Base-by-base conservation (phyloP, 2,797 vertebrate genomes). In the Spinus olivaceus region DNA sequence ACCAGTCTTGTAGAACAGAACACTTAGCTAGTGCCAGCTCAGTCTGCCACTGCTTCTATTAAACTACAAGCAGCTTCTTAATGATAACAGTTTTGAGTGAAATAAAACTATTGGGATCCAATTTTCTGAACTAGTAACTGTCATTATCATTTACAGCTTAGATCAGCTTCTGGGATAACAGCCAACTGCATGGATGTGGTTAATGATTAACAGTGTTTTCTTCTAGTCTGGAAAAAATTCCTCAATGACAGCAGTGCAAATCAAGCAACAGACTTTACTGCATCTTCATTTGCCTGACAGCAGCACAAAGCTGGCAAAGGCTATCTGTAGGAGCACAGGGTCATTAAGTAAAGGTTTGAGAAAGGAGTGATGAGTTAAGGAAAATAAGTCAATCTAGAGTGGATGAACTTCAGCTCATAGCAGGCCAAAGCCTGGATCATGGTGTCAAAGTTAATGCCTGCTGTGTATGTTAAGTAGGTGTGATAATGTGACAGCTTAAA, bases 1-100 rank as follows among this genome's bases (percentile, higher is more conserved):
- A 59, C 91, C 95, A 95, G 90, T 83, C 95, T 96, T 96, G 95
- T 86, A 95, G 96, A 97, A 96, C 96, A 94, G 97, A 96, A 97
- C 92, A 95, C 89, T 96, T 47, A 59, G 57, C 51, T 25, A 59
- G 42, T 77, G 95, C 92, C 92, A 90, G 77, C 59, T 91, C 83
- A 56, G 49, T 76, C 50, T 69, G 85, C 86, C 93, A 88, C 92
- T 89, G 61, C 80, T 59, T 66, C 93, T 81, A 95, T 97, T 96
- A 94, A 89, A 94, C 86, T 67, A 86, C 65, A 87, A 83, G 88
- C 50, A 66, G 70, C 35, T 86, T 88, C 77, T 77, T 95, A 94
- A 95, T 47, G 84, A 81, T 47, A 90, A 86, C 61, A 37, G 71
- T 86, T 92, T 86, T 71, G 54, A 92, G 79, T 66, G 59, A 92